phyloP scores from a whole-genome alignment of 2,113 vertebrate genomes.

The Colius striatus region DNA sequence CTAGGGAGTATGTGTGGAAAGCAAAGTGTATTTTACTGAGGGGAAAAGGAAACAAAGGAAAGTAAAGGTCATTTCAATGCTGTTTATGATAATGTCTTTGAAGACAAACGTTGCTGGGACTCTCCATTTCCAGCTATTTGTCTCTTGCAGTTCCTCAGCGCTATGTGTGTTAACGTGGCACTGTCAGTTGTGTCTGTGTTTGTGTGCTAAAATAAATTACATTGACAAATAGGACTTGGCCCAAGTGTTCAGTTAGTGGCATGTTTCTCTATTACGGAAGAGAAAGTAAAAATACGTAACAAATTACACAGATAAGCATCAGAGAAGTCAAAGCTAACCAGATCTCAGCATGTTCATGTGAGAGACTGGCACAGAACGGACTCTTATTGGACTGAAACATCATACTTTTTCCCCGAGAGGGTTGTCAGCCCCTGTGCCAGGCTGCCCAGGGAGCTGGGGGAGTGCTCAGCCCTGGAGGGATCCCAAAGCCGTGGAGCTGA shows the following conservation, averaged over 20 bases:
- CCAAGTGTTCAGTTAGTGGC: neutral
- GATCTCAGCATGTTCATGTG: neutral
- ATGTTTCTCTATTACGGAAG: neutral
- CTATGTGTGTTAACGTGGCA: too few species aligned
- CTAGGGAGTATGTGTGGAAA: neutral
- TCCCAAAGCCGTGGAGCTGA: too few species aligned
- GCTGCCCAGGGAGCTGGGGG: too few species aligned
- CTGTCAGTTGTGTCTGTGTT: neutral
- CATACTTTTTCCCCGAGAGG: too few species aligned
- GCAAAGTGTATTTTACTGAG: neutral
- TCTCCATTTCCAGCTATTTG: neutral
- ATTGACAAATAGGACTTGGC: slow-evolving; percentile 1
- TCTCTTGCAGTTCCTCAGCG: neutral
- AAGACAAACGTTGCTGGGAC: neutral
- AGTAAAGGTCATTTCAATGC: neutral
- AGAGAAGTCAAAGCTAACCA: neutral
- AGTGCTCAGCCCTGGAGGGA: too few species aligned
- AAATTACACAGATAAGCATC: slow-evolving; percentile 16
- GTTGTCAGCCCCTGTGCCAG: too few species aligned
- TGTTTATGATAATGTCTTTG: neutral
- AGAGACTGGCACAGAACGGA: neutral
- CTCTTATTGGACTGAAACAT: neutral
- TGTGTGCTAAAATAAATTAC: neutral
- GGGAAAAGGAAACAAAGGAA: neutral
- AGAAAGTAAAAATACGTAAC: slow-evolving; percentile 5